These are phyloP conservation scores for Thalassarche chlororhynchos DNA, from an alignment of 2,113 vertebrate genomes.

Conservation along the genomic window DNA sequence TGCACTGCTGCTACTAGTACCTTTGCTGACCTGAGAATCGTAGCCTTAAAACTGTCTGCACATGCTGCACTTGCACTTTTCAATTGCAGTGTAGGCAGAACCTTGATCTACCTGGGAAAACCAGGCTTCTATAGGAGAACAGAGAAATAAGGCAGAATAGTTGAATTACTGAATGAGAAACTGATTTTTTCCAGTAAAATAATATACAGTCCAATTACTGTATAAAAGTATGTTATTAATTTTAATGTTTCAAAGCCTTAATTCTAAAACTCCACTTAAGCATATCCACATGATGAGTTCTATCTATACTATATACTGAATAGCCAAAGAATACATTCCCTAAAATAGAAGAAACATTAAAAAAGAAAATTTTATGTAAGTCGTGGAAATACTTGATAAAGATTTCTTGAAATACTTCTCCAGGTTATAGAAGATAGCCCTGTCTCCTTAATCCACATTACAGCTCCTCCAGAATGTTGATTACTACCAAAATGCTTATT, in stretches of 20 bases:
- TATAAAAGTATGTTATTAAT: background rate
- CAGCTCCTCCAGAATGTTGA: background rate
- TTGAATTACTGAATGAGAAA: background rate
- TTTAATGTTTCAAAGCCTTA: background rate
- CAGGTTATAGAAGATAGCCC: background rate
- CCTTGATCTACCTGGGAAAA: background rate
- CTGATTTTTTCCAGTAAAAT: background rate
- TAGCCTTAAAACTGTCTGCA: background rate
- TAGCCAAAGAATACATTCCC: background rate
- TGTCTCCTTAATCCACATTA: background rate
- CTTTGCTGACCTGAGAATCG: background rate
- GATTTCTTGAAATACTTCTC: background rate
- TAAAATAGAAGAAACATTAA: background rate
- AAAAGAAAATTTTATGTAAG: background rate
- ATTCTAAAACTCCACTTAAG: background rate
- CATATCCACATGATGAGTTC: background rate
- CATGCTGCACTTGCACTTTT: background rate
- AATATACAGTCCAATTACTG: background rate
- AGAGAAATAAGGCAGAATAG: background rate
- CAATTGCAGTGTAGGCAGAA: background rate
- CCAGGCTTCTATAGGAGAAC: background rate
- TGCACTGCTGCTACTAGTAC: background rate
- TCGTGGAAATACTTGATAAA: background rate
- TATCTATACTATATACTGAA: background rate
- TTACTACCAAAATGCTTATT: background rate